Conservation (phyloP, 2,797 vertebrate genomes). For the Tachyglossus aculeatus region DNA sequence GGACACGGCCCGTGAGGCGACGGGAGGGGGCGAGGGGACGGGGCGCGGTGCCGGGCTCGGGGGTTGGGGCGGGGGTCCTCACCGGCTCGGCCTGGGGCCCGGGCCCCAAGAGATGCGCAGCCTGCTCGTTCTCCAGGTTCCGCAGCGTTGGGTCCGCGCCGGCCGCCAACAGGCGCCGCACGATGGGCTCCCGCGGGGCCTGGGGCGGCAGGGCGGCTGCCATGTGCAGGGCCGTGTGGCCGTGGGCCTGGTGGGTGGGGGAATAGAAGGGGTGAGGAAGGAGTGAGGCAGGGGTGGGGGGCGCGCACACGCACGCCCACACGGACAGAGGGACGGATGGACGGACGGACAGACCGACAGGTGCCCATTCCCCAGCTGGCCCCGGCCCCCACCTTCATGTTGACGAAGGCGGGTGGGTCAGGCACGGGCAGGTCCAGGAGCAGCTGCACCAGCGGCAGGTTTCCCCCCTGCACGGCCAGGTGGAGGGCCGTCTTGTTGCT, state of each 20-base stretch:
- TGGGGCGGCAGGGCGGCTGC: conserved; percentile 86
- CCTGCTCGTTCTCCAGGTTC: conserved; percentile 91
- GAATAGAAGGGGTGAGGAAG: not conserved
- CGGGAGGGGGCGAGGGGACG: not conserved
- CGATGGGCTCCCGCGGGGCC: conserved; percentile 81
- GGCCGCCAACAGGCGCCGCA: conserved; percentile 79
- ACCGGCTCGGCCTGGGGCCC: conserved; percentile 83
- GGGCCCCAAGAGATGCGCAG: conserved; percentile 85
- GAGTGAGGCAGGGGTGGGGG: too few species aligned
- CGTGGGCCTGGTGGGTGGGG: conserved; percentile 81
- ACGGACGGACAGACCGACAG: too few species aligned
- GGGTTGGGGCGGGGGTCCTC: conserved; percentile 20
- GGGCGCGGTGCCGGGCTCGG: accelerated
- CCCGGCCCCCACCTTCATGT: conserved; percentile 83
- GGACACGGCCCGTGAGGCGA: not conserved
- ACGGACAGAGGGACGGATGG: too few species aligned
- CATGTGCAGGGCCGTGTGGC: conserved; percentile 93
- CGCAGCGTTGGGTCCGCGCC: conserved; percentile 88
- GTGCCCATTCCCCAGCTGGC: too few species aligned
- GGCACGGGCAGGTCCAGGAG: conserved; percentile 76
- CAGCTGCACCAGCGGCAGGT: conserved; percentile 81
- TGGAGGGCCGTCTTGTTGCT: conserved; percentile 90
- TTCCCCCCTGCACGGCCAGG: conserved; percentile 89
- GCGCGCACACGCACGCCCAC: not conserved
- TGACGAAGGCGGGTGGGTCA: conserved; percentile 84